These are phyloP conservation scores for Lagria hirta DNA, from an alignment of 2,888 invertebrate genomes.

Conservation along the genomic window DNA sequence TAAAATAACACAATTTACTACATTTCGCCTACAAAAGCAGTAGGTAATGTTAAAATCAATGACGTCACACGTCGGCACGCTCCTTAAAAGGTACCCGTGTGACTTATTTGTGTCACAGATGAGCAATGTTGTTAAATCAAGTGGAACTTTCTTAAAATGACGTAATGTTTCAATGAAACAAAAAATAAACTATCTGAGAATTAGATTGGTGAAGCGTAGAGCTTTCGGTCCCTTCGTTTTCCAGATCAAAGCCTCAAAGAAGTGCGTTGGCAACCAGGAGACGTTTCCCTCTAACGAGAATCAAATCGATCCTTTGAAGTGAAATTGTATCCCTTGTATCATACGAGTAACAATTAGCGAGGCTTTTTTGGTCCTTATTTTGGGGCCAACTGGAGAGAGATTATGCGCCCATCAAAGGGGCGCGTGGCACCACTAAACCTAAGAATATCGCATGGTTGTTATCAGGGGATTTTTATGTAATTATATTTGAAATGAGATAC, in stretches of 20 bases:
- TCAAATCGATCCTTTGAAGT: conserved; percentile 10
- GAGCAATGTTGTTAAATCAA: conserved; percentile 14
- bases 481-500: too few species aligned
- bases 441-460: conserved; percentile 21
- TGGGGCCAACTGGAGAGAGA: conserved; percentile 8
- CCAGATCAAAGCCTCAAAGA: conserved; percentile 10
- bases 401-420: conserved; percentile 15
- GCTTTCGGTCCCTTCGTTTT: conserved; percentile 6
- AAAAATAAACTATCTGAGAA: not conserved
- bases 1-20: conserved; percentile 2
- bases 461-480: conserved; percentile 20
- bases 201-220: conserved; percentile 9
- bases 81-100: conserved; percentile 19
- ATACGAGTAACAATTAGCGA: conserved; percentile 6
- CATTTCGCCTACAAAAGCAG: conserved; percentile 1
- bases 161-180: conserved; percentile 10
- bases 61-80: conserved; percentile 22
- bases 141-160: conserved; percentile 12
- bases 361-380: not conserved
- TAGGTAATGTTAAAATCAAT: conserved; percentile 8
- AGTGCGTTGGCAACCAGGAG: not conserved
- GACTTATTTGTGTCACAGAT: conserved; percentile 19
- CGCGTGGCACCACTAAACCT: conserved; percentile 18
- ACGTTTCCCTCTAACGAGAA: not conserved
- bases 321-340: conserved; percentile 6